Evolutionary conservation across 2,113 vertebrate species (phyloP).

Genomic region (Macrotus californicus): DNA sequence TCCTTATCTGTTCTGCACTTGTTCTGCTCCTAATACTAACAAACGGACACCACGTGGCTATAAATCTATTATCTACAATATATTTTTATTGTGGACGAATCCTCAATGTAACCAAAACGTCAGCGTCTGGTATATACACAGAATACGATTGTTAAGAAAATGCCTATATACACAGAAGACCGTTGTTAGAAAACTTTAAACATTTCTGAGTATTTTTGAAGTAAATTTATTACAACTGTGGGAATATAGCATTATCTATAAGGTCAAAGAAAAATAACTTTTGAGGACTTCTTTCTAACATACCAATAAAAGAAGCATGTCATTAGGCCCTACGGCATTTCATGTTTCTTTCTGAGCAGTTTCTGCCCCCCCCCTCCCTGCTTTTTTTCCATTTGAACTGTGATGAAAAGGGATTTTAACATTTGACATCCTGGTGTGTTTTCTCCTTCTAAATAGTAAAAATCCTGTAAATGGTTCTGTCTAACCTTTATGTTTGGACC

Average conservation of each 20-base stretch:
- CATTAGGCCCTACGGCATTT: neutral
- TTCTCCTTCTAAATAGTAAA: constrained; percentile 47
- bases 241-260: neutral
- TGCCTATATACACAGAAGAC: neutral
- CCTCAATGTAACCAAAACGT: constrained; percentile 39
- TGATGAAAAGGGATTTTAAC: constrained; percentile 58
- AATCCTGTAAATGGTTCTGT: constrained; percentile 4
- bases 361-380: neutral
- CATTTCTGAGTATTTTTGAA: neutral
- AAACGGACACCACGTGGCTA: constrained; percentile 35
- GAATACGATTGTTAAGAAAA: neutral
- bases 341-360: neutral
- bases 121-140: neutral
- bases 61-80: constrained; percentile 48
- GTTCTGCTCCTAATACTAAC: constrained; percentile 35
- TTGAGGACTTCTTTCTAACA: neutral
- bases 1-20: constrained; percentile 50
- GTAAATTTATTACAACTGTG: neutral
- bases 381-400: constrained; percentile 16
- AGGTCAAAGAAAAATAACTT: constrained; percentile 14
- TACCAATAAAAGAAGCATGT: neutral
- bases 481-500: constrained; percentile 22
- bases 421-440: constrained; percentile 18
- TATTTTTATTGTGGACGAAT: constrained; percentile 57
- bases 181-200: constrained; percentile 18